Base-by-base conservation (phyloP, 2,888 invertebrate species). In the Eristalinus sepulchralis region DNA sequence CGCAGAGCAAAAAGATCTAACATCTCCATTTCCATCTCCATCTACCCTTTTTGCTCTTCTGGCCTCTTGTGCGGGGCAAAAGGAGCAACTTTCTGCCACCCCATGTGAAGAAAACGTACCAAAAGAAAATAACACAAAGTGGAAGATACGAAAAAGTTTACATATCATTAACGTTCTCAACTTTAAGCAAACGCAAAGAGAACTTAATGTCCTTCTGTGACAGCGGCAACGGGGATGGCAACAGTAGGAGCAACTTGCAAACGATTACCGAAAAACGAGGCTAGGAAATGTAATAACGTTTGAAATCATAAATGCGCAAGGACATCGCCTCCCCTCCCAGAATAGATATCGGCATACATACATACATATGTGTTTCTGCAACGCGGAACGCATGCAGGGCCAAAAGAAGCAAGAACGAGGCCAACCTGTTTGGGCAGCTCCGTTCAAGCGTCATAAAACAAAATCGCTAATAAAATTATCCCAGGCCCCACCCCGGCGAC, bases 111-210 rank as follows among this genome's bases (percentile, higher is more conserved):
- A 24, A 57, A 57, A 24, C 57, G 24, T 22, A 22, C 20, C 57
- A 39, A 1, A 60, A n/a, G 24, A 71, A 53, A 64, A 53, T 34
- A 55, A 62, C 33, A 83, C 59, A 33, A 22, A 17, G 24, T 27
- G 27, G 34, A 47, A n/a, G n/a, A 36, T 17, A 47, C 33, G 67
- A 72, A 78, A 53, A 86, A 72, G 82, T 86, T 86, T 86, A 86
- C 86, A 86, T 82, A 86, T 86, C 82, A 86, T 86, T 86, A 86
- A 83, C 33, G 68, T 75, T 75, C 68, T 62, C 60, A 86, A 82
- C 70, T 86, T 86, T 70, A 71, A 64, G 73, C 72, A 70, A 85
- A 85, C 73, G 72, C 62, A 67, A 59, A 22, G 55, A 66, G 75
- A 80, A 76, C 22, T 64, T 71, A 31, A 36, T 10, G 62, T 67